phyloP scores from a whole-genome alignment of 1,140 invertebrate species.

The Apolygus lucorum region DNA sequence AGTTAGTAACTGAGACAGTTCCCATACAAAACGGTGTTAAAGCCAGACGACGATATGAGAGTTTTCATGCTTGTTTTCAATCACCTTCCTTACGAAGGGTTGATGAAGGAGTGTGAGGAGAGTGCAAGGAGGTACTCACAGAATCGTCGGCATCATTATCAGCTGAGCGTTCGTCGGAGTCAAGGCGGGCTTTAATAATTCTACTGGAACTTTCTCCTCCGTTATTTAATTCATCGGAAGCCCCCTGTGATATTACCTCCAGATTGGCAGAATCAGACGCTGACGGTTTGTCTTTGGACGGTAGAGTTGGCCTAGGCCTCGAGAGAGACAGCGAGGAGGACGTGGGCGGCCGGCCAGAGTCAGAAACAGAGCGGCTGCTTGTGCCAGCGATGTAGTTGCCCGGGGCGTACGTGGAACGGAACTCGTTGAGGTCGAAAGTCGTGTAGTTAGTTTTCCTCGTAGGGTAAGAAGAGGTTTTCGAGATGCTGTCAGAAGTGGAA shows the following conservation, averaged over 20 bases:
- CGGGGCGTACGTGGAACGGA: conserved; percentile 16
- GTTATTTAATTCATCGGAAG: conserved; percentile 1
- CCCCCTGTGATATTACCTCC: conserved; percentile 21
- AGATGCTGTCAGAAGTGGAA: conserved; percentile 6
- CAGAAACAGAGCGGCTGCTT: not conserved
- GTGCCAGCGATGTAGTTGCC: conserved; percentile 20
- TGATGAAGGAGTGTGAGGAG: not conserved
- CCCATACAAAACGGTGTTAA: no score
- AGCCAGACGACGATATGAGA: no score
- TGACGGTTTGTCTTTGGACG: conserved; percentile 8
- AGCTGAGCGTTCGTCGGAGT: not conserved
- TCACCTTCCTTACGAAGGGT: not conserved
- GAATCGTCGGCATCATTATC: conserved; percentile 18
- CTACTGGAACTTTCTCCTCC: conserved; percentile 15
- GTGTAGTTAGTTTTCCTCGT: conserved; percentile 18
- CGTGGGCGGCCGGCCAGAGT: conserved; percentile 11
- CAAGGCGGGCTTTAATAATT: not conserved
- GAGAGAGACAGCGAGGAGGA: not conserved
- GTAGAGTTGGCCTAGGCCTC: not conserved
- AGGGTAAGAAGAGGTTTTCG: conserved; percentile 1
- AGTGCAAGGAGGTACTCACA: not conserved
- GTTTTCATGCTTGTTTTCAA: no score
- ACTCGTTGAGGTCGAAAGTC: conserved; percentile 20
- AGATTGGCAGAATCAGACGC: conserved; percentile 18
- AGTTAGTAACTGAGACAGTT: no score